Conservation (phyloP, 2,888 invertebrate species). For the Ormyrus thymus region DNA sequence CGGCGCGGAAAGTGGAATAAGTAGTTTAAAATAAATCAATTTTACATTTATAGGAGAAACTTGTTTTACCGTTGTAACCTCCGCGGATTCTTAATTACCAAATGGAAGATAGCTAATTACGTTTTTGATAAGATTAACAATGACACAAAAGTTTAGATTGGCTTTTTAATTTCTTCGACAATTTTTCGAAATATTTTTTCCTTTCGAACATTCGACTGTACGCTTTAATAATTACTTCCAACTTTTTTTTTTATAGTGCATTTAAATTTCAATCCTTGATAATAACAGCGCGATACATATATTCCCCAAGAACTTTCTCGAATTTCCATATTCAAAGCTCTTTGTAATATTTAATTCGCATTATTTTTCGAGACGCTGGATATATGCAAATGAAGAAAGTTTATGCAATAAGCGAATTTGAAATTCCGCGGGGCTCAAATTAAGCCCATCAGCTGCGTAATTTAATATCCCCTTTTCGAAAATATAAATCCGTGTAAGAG, state of each 20-base stretch:
- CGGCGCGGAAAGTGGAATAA: conserved; percentile 5
- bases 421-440: no score
- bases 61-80: conserved; percentile 17
- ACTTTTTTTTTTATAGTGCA: background rate
- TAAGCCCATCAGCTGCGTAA: no score
- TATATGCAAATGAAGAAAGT: conserved; percentile 5
- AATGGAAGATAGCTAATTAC: conserved; percentile 36
- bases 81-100: conserved; percentile 18
- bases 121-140: conserved; percentile 26
- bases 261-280: background rate
- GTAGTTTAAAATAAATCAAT: conserved; percentile 4
- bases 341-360: background rate
- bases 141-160: no score
- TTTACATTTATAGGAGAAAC: conserved; percentile 22
- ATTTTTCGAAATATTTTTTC: no score
- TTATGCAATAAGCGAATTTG: conserved; percentile 15
- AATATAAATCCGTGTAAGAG: no score
- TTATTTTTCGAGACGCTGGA: conserved; percentile 14
- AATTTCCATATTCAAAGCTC: conserved; percentile 25
- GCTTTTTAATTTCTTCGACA: no score
- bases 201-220: no score
- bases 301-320: conserved; percentile 9
- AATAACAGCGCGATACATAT: background rate
- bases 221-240: no score
- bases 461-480: no score